Percentiles rank a stretch among this genome's conserved stretches.
Evolutionary conservation across 2,113 vertebrate species (phyloP).

Genomic region (Chroicocephalus ridibundus): DNA sequence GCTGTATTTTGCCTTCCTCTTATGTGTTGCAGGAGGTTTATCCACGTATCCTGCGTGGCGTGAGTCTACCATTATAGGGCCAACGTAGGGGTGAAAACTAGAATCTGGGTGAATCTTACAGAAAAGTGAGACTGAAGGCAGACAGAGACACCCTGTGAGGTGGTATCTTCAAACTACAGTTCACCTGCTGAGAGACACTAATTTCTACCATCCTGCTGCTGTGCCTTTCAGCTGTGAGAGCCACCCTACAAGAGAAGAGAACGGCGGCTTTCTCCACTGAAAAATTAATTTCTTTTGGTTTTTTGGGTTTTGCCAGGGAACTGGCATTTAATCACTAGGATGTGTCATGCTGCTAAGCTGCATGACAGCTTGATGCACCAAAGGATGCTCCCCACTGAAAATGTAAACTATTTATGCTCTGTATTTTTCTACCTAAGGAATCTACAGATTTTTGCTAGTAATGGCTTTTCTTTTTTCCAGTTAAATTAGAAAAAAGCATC

Average conservation of each 20-base stretch:
- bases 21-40: too few relatives aligned
- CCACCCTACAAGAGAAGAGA: background rate
- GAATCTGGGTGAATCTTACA: too few relatives aligned
- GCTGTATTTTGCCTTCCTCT: background rate
- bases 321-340: slow-evolving; percentile 16
- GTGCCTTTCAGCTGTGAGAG: background rate
- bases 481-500: background rate
- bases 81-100: too few relatives aligned
- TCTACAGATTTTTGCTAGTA: background rate
- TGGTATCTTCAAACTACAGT: background rate
- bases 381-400: slow-evolving; percentile 2
- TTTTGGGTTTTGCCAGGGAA: background rate
- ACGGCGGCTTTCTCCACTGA: background rate
- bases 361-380: background rate
- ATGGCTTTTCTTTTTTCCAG: background rate
- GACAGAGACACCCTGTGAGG: background rate
- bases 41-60: too few relatives aligned
- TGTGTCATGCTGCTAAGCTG: slow-evolving; percentile 30
- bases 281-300: slow-evolving; percentile 7
- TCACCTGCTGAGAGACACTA: background rate
- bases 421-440: slow-evolving; percentile 1
- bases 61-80: too few relatives aligned
- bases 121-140: background rate
- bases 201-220: background rate
- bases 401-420: slow-evolving; percentile 12